phyloP scores from a whole-genome alignment of 64 coral and sea anemone genomes.

The Montipora efflorescens region DNA sequence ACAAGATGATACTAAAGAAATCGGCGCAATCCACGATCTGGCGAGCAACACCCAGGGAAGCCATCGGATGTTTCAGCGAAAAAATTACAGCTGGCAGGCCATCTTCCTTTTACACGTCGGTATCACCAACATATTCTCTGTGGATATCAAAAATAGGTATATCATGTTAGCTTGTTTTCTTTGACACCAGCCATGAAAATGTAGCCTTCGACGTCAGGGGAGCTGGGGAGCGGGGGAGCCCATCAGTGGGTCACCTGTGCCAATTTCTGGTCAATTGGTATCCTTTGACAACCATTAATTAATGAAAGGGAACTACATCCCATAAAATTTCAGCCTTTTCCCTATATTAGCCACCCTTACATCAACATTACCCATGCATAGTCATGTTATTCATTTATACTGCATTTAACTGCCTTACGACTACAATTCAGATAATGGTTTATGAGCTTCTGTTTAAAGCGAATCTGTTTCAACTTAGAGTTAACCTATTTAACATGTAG shows the following conservation, averaged over 20 bases:
- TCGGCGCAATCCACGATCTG: neutral
- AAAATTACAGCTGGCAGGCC: neutral
- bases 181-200: neutral
- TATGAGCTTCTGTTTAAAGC: too few relatives aligned
- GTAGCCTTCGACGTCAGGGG: too few relatives aligned
- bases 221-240: neutral
- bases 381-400: too few relatives aligned
- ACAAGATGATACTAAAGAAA: neutral
- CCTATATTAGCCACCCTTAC: too few relatives aligned
- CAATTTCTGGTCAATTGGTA: neutral
- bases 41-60: neutral
- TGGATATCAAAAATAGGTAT: neutral
- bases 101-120: neutral
- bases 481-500: too few relatives aligned
- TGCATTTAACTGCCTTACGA: too few relatives aligned
- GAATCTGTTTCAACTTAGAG: too few relatives aligned
- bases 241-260: neutral
- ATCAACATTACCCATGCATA: too few relatives aligned
- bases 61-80: neutral
- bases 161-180: neutral
- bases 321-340: too few relatives aligned
- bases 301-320: neutral
- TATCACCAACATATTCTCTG: slow-evolving; percentile 44
- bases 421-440: too few relatives aligned
- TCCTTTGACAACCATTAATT: neutral